Base-by-base conservation (phyloP, 2,888 invertebrate genomes). In the Caenorhabditis sinica region DNA sequence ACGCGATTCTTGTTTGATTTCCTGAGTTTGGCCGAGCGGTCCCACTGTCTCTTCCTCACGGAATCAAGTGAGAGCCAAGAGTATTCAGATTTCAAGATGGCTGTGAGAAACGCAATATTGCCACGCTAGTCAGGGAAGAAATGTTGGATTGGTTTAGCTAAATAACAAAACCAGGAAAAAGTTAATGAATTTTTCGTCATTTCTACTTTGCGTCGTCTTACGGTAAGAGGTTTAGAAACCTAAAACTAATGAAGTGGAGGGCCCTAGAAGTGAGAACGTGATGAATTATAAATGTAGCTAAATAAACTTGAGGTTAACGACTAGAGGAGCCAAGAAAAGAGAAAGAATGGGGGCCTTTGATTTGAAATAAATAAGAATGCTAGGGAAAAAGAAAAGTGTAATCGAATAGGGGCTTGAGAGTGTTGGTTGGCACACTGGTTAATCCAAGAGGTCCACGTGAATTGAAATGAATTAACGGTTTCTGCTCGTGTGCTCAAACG, bases 391-490 rank as follows among this genome's bases (percentile, higher is more conserved):
- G 65, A 69, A 60, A 77, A 77, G 83, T 83, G 83, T 83, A 83
- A 83, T 77, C 83, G 83, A 83, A 83, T 83, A 83, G 82, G 82
- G 82, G 61, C 33, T 49, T 40, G 79, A 45, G 82, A 63, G 75
- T 61, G 82, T 68, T 69, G 75, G 74, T 80, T 58, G 80, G 80
- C 80, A 66, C 80, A 80, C 72, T 80, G 80, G 72, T 80, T 80
- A 80, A 80, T 80, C 80, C 80, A 72, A 72, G 65, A 66, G 72
- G 80, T 80, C 80, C 80, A 80, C 80, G 80, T 80, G 80, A 80
- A 80, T 72, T 43, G 45, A 65, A 72, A 72, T 66, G 36, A 58
- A 60, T 72, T 80, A 72, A 80, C 72, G 79, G 63, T 80, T 66
- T 71, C 53, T 72, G 75, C 40, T 65, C 65, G 75, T 43, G 49